Base-by-base conservation (phyloP, 1,140 invertebrate species). In the Agrypnia vestita region DNA sequence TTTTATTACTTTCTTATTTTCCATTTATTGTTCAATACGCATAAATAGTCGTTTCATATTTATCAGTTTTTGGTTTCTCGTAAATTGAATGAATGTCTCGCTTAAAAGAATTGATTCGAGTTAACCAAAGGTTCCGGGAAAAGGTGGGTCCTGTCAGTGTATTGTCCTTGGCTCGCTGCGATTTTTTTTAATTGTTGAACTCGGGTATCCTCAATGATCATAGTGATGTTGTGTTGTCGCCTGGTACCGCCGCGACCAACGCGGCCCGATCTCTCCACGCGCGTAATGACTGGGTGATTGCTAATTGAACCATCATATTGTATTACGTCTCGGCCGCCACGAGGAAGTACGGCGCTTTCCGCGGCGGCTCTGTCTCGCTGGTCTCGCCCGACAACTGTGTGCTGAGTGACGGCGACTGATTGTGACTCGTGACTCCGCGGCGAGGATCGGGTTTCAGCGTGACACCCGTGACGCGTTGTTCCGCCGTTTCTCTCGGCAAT, bases 241-340 rank as follows among this genome's bases (percentile, higher is more conserved):
- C 10, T n/a, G 35, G 12, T 35, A 6, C n/a, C 21, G 19, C 61
- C 19, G 19, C 61, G n/a, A n/a, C n/a, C n/a, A n/a, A n/a, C n/a
- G n/a, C n/a, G n/a, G n/a, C 7, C 10, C 61, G 61, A 64, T 64
- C 61, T 64, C 49, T 51, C 49, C n/a, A 12, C 11, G 1, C 61
- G 0, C 13, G 10, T 71, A 53, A 71, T 71, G 67, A 71, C 67
- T 71, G 67, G 47, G 10, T 35, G 67, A 51, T 51, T 51, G 47
- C 67, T 71, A 71, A 71, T 71, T 71, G 67, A 71, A 21, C 67
- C 67, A 71, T 71, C 67, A 71, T 71, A 71, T 71, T 71, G 67
- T 71, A 71, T 53, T 71, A 71, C 67, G 67, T 53, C 19, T 53
- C 67, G 67, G 49, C 49, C 49, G 49, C 21, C 47, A 17, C 46